These are phyloP conservation scores for Sus scrofa DNA, from an alignment of 2,113 vertebrate species.

Conservation along the genomic window DNA sequence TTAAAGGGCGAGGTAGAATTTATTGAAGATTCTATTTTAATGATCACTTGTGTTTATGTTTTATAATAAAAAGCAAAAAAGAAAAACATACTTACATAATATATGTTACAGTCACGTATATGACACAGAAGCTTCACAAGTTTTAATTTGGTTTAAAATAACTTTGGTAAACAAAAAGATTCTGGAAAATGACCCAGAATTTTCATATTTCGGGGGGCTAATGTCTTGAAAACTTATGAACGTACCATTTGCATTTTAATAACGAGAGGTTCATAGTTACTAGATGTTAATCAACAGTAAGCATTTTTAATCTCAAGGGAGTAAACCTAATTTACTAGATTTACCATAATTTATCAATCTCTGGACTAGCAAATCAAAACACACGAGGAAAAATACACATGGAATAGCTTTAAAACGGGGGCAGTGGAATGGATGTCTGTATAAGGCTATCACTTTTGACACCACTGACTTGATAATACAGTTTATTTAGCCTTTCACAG, in stretches of 20 bases:
- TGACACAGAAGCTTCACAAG: neutral
- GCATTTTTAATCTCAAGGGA: neutral
- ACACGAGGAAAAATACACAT: neutral
- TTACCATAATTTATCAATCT: neutral
- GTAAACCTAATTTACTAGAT: neutral
- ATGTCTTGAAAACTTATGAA: conserved; percentile 34
- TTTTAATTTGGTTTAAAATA: neutral
- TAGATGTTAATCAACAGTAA: neutral
- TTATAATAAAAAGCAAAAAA: neutral
- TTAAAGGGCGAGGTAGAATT: neutral
- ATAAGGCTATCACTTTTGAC: neutral
- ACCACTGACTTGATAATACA: neutral
- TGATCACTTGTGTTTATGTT: conserved; percentile 4
- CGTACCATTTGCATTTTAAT: neutral
- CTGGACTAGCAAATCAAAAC: neutral
- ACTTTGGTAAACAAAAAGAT: neutral
- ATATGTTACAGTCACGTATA: neutral
- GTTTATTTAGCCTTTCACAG: neutral
- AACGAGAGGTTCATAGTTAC: neutral
- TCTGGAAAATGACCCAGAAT: neutral
- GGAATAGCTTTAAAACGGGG: neutral
- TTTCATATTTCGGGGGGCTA: neutral
- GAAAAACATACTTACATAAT: neutral
- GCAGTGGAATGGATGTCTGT: neutral
- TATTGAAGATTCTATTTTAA: conserved; percentile 17